These are phyloP conservation scores for Poicephalus meyeri DNA, from an alignment of 2,113 vertebrate genomes.

Conservation along the genomic window DNA sequence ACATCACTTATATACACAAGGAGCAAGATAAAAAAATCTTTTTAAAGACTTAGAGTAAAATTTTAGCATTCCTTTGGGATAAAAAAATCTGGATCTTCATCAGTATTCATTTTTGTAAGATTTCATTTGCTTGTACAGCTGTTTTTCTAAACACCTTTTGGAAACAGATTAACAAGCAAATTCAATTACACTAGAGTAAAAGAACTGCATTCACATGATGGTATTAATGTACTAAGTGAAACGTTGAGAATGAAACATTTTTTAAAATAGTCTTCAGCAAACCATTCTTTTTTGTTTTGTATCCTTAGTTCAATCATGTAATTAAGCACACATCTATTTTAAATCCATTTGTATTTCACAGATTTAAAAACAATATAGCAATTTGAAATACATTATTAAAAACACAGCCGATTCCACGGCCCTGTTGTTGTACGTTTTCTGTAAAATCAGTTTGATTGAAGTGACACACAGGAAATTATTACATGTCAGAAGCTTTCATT, in stretches of 20 bases:
- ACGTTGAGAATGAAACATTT: conserved; percentile 53
- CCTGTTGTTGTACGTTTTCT: conserved; percentile 46
- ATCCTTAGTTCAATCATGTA: conserved; percentile 51
- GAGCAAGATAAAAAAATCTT: conserved; percentile 74
- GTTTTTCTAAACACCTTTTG: conserved; percentile 74
- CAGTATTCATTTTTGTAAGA: conserved; percentile 75
- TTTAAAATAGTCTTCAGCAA: conserved; percentile 50
- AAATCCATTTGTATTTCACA: conserved; percentile 44
- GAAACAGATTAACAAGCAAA: conserved; percentile 73
- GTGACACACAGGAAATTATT: conserved; percentile 61
- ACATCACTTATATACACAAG: conserved; percentile 79
- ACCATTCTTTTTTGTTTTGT: conserved; percentile 26
- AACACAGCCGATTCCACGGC: neutral
- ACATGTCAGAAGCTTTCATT: conserved; percentile 59
- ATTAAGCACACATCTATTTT: conserved; percentile 47
- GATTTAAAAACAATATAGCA: conserved; percentile 55
- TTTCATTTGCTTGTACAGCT: conserved; percentile 75
- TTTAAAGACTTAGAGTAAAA: conserved; percentile 77
- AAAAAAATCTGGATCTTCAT: conserved; percentile 72
- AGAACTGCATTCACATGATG: conserved; percentile 53
- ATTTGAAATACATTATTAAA: conserved; percentile 48
- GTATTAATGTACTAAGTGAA: conserved; percentile 70
- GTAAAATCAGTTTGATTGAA: conserved; percentile 67
- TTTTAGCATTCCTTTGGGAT: conserved; percentile 69
- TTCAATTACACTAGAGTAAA: conserved; percentile 71